These are phyloP conservation scores for Istiophorus platypterus DNA, from an alignment of 2,113 vertebrate genomes.

Conservation along the genomic window DNA sequence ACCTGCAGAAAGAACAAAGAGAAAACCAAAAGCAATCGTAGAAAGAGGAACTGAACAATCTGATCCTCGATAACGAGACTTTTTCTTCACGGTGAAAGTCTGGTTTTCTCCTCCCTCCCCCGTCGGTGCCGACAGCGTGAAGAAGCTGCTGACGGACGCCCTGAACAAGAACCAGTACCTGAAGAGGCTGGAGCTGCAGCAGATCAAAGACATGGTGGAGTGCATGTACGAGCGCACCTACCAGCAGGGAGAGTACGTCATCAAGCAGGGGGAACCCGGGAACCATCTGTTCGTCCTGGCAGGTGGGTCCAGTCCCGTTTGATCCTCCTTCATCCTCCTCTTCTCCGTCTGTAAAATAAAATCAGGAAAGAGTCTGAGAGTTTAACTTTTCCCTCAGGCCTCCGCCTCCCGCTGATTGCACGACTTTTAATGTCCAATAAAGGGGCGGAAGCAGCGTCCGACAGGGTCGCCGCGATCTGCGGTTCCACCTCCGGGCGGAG, in stretches of 20 bases:
- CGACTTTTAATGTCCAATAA: background rate
- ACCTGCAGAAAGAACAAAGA: too few relatives aligned
- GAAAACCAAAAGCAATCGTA: too few relatives aligned
- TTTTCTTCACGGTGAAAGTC: background rate
- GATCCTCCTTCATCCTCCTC: slow-evolving; percentile 5
- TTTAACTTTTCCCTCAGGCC: too few relatives aligned
- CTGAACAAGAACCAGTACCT: slow-evolving; percentile 94
- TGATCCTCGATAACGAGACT: too few relatives aligned
- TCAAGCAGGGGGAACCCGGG: slow-evolving; percentile 91
- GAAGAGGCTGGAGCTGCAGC: slow-evolving; percentile 91
- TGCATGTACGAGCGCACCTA: slow-evolving; percentile 94
- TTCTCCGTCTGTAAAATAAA: too few relatives aligned
- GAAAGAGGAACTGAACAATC: too few relatives aligned
- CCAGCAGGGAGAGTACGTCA: slow-evolving; percentile 89
- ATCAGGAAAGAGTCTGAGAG: background rate
- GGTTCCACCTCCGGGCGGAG: background rate
- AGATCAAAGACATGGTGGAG: slow-evolving; percentile 94
- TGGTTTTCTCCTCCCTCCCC: background rate
- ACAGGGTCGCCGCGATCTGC: background rate
- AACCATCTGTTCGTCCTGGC: slow-evolving; percentile 94
- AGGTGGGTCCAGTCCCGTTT: slow-evolving; percentile 76
- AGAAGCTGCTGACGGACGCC: slow-evolving; percentile 91
- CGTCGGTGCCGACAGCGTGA: slow-evolving; percentile 82
- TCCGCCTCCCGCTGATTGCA: too few relatives aligned
- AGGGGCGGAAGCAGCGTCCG: background rate